These are phyloP conservation scores for Murina feae DNA, from an alignment of 2,113 vertebrate genomes.

Conservation along the genomic window DNA sequence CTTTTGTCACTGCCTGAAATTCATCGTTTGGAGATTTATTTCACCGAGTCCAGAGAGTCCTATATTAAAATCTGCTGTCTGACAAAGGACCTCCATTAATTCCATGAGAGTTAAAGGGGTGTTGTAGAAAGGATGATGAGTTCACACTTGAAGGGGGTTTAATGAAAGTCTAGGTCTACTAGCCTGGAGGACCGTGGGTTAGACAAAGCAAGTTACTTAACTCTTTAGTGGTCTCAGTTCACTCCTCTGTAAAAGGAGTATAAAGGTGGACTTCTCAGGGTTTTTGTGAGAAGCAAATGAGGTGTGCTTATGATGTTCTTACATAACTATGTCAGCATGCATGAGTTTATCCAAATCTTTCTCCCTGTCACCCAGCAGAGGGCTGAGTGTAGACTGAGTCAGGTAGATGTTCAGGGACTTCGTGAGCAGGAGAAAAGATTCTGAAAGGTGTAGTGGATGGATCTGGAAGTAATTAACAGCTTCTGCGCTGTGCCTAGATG, in stretches of 20 bases:
- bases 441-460: neutral
- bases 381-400: neutral
- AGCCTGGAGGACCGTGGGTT: neutral
- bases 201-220: neutral
- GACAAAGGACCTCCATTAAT: neutral
- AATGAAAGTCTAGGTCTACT: neutral
- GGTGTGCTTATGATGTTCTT: neutral
- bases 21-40: neutral
- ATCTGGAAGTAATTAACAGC: neutral
- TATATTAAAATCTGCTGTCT: neutral
- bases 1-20: neutral
- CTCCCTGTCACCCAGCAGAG: neutral
- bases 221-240: neutral
- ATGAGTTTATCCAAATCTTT: neutral
- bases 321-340: neutral
- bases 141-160: neutral
- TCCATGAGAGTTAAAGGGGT: neutral
- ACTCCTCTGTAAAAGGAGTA: neutral
- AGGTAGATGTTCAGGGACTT: neutral
- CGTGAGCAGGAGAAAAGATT: neutral
- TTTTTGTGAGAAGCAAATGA: neutral
- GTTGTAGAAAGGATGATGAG: neutral
- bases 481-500: neutral
- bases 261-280: neutral
- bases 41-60: neutral